phyloP scores from a whole-genome alignment of 2,797 vertebrate genomes.

The Sternotherus odoratus region DNA sequence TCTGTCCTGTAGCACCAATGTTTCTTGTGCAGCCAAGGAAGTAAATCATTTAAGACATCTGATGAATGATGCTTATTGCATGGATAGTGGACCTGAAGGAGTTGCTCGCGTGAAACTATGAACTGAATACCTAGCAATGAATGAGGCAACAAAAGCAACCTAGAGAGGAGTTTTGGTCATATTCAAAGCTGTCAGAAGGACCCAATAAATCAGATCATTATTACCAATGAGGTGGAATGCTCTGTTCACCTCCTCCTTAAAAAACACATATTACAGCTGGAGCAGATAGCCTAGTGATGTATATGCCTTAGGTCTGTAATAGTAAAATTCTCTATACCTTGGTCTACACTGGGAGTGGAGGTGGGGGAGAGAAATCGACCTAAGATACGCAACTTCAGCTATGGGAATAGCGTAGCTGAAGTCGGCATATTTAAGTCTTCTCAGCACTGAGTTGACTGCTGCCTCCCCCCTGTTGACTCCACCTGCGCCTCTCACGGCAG shows the following conservation, averaged over 20 bases:
- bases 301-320: not conserved
- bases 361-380: too few species aligned
- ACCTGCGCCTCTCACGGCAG: too few species aligned
- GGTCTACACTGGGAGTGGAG: too few species aligned
- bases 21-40: not conserved
- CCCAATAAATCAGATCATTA: not conserved
- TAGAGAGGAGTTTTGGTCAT: not conserved
- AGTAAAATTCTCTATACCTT: not conserved
- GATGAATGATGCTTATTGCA: not conserved
- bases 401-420: too few species aligned
- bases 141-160: not conserved
- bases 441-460: too few species aligned
- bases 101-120: not conserved
- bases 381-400: too few species aligned
- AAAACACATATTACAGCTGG: not conserved
- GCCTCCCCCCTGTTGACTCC: too few species aligned
- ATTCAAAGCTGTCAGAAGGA: conserved; percentile 11
- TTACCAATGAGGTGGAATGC: not conserved
- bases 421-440: too few species aligned
- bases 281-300: not conserved
- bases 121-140: not conserved
- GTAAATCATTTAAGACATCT: not conserved
- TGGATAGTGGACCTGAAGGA: not conserved
- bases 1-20: not conserved
- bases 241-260: not conserved